Conservation (phyloP, 2,797 vertebrate species). For the Sandelia bainsii region DNA sequence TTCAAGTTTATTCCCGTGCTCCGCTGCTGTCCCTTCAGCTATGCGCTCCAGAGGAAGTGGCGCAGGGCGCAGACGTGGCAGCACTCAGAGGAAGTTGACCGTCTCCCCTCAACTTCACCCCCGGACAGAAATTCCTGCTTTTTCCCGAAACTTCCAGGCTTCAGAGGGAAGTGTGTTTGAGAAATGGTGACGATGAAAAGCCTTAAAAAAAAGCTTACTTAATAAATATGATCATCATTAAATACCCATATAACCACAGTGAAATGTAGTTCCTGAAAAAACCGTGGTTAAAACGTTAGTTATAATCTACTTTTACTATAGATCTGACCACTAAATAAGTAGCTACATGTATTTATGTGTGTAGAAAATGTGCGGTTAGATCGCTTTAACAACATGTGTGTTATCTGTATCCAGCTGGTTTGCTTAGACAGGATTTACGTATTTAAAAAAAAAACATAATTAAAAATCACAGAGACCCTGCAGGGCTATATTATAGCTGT, state of each 20-base stretch:
- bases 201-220: neutral
- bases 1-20: slow-evolving; percentile 36
- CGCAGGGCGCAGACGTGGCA: slow-evolving; percentile 62
- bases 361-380: neutral
- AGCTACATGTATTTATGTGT: neutral
- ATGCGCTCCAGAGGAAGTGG: slow-evolving; percentile 32
- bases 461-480: slow-evolving; percentile 38
- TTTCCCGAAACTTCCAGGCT: slow-evolving; percentile 42
- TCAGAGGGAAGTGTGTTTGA: neutral
- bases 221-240: neutral
- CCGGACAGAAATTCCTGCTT: neutral
- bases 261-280: neutral
- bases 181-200: neutral
- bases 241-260: neutral
- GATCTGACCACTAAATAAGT: neutral
- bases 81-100: slow-evolving; percentile 39
- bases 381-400: slow-evolving; percentile 16
- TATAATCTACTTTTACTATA: neutral
- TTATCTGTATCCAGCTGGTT: slow-evolving; percentile 3
- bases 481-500: slow-evolving; percentile 5
- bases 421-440: slow-evolving; percentile 17
- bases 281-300: neutral
- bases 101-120: slow-evolving; percentile 12
- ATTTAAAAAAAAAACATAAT: slow-evolving; percentile 50
- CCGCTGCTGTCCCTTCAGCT: slow-evolving; percentile 14